Conservation (phyloP, 92 coral and sea anemone genomes). For the Muricea muricata region DNA sequence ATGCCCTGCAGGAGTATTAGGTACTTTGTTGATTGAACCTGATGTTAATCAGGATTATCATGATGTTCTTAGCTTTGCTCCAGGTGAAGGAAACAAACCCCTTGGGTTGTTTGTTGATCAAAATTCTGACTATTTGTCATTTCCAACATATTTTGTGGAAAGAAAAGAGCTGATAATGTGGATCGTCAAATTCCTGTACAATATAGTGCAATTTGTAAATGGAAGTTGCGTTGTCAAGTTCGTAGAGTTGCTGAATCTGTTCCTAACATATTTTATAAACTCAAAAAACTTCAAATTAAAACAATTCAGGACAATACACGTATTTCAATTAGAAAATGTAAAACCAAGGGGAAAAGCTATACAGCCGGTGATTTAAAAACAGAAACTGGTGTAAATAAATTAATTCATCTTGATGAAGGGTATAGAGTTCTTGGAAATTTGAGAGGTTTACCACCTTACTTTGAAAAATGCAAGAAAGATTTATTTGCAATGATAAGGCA, state of each 20-base stretch:
- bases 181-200: conserved; percentile 52
- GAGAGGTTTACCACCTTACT: conserved; percentile 72
- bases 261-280: conserved; percentile 74
- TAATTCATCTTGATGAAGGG: conserved; percentile 80
- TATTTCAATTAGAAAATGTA: conserved; percentile 68
- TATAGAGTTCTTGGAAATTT: conserved; percentile 74
- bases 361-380: conserved; percentile 74
- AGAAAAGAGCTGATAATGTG: conserved; percentile 58
- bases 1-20: conserved; percentile 54
- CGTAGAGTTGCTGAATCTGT: conserved; percentile 73
- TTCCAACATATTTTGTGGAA: conserved; percentile 74
- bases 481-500: conserved; percentile 80
- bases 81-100: conserved; percentile 81
- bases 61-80: conserved; percentile 71
- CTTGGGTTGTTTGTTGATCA: conserved; percentile 68
- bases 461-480: conserved; percentile 72
- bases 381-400: conserved; percentile 51
- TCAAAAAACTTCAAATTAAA: conserved; percentile 77
- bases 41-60: conserved; percentile 64
- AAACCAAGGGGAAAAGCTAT: conserved; percentile 73
- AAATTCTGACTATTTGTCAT: conserved; percentile 70
- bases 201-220: conserved; percentile 66
- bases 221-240: conserved; percentile 72
- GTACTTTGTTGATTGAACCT: conserved; percentile 59
- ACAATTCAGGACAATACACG: conserved; percentile 69